Evolutionary conservation across 2,113 vertebrate species (phyloP), one percentile per base, ranked within the genome.

Genomic region (Arothron firmamentum): DNA sequence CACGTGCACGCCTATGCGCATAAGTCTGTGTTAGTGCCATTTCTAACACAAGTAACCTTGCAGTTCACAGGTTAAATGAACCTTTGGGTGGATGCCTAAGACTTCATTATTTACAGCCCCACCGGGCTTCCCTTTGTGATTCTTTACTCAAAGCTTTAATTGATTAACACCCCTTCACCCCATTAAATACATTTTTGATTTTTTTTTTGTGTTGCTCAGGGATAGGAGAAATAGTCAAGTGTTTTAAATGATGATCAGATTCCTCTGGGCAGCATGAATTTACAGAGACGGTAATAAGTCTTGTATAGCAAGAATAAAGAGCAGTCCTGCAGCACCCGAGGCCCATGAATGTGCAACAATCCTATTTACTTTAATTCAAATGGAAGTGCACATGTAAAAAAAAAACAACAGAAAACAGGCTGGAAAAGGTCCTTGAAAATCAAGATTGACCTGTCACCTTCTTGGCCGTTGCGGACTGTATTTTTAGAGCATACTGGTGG

Each of bases 11-110:
- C 51, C 53, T 25, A 57, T 52, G 52, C 48, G 63, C 21, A 31
- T 52, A 53, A 42, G 70, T 65, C 64, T 71, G 80, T 68, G 69
- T 85, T 87, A 86, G 90, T 81, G 80, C 90, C 59, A 81, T 81
- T 79, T 75, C 86, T 69, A 92, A 92, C 92, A 93, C 90, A 92
- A 92, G 93, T 95, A 95, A 95, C 95, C 95, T 96, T 94, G 93
- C 77, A 78, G 86, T 92, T 92, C 91, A 85, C 88, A 91, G 93
- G 93, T 94, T 93, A 94, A 94, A 92, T 76, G 88, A 78, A 81
- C 73, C 59, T 87, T 90, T 85, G 79, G 79, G 53, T 75, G 84
- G 84, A 85, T 87, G 80, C 72, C 25, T 69, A 75, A 81, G 80
- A 83, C 84, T 85, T 66, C 79, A 81, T 85, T 86, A 87, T 86